Conservation (phyloP, 2,888 invertebrate species). For the Xanthia icteritia region DNA sequence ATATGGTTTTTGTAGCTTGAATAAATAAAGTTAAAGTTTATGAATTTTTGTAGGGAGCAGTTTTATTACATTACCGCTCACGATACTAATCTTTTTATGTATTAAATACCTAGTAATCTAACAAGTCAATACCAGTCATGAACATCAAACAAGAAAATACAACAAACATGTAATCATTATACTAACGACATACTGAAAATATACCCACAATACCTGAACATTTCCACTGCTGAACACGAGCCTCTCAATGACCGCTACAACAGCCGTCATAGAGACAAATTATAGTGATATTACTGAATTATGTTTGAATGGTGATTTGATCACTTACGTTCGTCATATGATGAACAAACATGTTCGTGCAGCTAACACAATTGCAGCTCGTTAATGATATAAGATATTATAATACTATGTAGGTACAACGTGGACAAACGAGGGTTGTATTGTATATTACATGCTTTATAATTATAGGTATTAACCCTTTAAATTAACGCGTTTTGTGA, state of each 20-base stretch:
- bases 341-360: conserved; percentile 25
- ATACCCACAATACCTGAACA: neutral
- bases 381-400: conserved; percentile 36
- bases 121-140: neutral
- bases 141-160: neutral
- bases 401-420: conserved; percentile 1
- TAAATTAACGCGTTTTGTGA: neutral
- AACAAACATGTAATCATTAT: neutral
- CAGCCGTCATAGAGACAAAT: conserved; percentile 26
- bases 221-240: neutral
- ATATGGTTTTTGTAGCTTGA: neutral
- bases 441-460: conserved; percentile 1
- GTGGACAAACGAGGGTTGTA: neutral
- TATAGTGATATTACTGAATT: conserved; percentile 34
- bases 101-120: neutral
- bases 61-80: neutral
- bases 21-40: neutral
- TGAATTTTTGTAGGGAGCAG: neutral
- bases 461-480: neutral
- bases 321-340: conserved; percentile 30
- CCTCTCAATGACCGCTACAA: neutral
- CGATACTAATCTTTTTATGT: too few species aligned
- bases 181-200: too few species aligned
- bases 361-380: conserved; percentile 33
- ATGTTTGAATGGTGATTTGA: conserved; percentile 45